These are phyloP conservation scores for Eumacrocentrus americanus DNA, from an alignment of 2,888 invertebrate species.

Conservation along the genomic window DNA sequence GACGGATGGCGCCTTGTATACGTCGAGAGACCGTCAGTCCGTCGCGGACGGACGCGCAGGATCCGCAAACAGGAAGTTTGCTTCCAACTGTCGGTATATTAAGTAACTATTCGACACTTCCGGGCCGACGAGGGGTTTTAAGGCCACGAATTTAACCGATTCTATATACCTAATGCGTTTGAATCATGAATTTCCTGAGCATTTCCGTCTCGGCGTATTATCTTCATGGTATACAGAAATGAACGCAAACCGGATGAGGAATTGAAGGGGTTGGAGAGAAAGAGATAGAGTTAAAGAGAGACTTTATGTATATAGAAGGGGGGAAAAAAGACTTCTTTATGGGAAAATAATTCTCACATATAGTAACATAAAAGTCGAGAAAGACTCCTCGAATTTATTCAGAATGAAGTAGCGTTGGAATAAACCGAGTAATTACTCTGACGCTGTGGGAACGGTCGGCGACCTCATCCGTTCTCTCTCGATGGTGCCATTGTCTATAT, in stretches of 20 bases:
- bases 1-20: slow-evolving; percentile 21
- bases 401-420: slow-evolving; percentile 21
- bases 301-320: no score
- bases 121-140: slow-evolving; percentile 9
- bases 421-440: slow-evolving; percentile 33
- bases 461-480: slow-evolving; percentile 16
- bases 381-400: slow-evolving; percentile 24
- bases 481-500: slow-evolving; percentile 21
- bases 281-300: no score
- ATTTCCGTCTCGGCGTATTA: no score
- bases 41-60: slow-evolving; percentile 16
- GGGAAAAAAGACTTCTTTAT: no score
- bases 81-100: slow-evolving; percentile 25
- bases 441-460: slow-evolving; percentile 36
- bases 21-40: neutral
- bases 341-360: slow-evolving; percentile 15
- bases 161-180: neutral
- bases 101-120: slow-evolving; percentile 20
- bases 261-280: no score
- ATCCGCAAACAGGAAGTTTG: no score
- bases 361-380: slow-evolving; percentile 5
- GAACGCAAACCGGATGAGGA: no score
- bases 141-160: slow-evolving; percentile 12
- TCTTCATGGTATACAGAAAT: no score
- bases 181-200: neutral